Percentiles rank a stretch among this genome's conserved stretches.
phyloP scores from a whole-genome alignment of 1,140 invertebrate species.

The Drosophila orosa region DNA sequence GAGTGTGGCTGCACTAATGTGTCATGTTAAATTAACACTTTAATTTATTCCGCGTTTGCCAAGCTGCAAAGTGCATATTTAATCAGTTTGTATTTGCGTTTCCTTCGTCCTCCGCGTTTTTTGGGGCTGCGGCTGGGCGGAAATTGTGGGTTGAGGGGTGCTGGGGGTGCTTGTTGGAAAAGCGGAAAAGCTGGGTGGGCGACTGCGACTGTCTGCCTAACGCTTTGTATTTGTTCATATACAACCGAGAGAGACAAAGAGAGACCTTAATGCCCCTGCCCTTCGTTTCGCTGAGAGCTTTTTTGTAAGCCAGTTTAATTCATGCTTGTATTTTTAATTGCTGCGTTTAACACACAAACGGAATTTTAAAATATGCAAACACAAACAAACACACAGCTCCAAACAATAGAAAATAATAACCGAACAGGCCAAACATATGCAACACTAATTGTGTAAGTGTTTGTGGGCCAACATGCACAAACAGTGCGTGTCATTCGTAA shows the following conservation, averaged over 20 bases:
- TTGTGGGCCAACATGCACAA: background rate
- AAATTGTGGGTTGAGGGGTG: background rate
- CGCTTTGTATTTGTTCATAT: slow-evolving; percentile 35
- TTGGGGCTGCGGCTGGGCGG: slow-evolving; percentile 23
- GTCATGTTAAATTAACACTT: slow-evolving; percentile 84
- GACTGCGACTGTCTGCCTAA: slow-evolving; percentile 30
- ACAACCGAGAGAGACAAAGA: slow-evolving; percentile 20
- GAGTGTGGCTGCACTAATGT: slow-evolving; percentile 75
- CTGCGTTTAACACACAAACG: slow-evolving; percentile 74
- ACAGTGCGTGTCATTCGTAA: background rate
- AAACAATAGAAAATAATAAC: slow-evolving; percentile 64
- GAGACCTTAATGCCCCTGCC: slow-evolving; percentile 7
- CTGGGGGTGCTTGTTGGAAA: background rate
- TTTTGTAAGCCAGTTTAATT: slow-evolving; percentile 79
- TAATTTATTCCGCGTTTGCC: slow-evolving; percentile 83
- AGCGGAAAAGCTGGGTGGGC: slow-evolving; percentile 3
- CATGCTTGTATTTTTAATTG: slow-evolving; percentile 80
- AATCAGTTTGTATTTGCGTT: slow-evolving; percentile 82
- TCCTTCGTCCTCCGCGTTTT: slow-evolving; percentile 48
- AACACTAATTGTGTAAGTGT: slow-evolving; percentile 18
- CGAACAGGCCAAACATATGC: slow-evolving; percentile 17
- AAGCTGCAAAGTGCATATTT: slow-evolving; percentile 83
- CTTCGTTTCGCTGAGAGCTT: slow-evolving; percentile 27
- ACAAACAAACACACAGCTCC: slow-evolving; percentile 44
- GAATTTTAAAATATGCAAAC: slow-evolving; percentile 73